Evolutionary conservation across 92 coral and sea anemone species (phyloP).

Genomic region (Parazoanthus darwini): DNA sequence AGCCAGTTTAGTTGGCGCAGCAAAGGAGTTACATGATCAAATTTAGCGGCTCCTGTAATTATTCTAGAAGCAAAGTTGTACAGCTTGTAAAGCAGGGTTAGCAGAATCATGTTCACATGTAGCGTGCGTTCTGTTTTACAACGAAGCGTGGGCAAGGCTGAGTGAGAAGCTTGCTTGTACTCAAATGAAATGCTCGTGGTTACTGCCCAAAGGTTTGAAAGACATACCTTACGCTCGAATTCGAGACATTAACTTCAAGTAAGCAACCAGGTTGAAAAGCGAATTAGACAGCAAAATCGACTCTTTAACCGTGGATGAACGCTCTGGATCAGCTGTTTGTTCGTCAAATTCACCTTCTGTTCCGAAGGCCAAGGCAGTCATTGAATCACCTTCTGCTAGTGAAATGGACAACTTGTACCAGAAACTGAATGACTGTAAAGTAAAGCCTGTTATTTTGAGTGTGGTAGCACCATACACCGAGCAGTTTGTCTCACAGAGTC

Average conservation of each 20-base stretch:
- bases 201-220: conserved; percentile 11
- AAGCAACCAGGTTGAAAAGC: background rate
- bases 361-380: background rate
- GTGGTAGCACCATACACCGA: background rate
- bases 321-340: background rate
- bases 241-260: conserved; percentile 2
- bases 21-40: no score
- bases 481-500: conserved; percentile 15
- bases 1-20: no score
- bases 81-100: conserved; percentile 58
- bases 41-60: no score
- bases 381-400: conserved; percentile 4
- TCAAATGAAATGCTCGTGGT: conserved; percentile 10
- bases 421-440: conserved; percentile 20
- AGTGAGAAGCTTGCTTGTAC: conserved; percentile 8
- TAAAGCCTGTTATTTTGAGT: conserved; percentile 19
- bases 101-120: conserved; percentile 25
- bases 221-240: conserved; percentile 5
- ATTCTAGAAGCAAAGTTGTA: no score
- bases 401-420: conserved; percentile 6
- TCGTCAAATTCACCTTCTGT: conserved; percentile 12
- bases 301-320: background rate
- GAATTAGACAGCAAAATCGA: conserved; percentile 15
- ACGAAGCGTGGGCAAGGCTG: conserved; percentile 55
- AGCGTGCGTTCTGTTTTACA: conserved; percentile 58